A percentile compares a stretch with the other conserved stretches of the same genome.
These are phyloP conservation scores for Conopomorpha cramerella DNA, from an alignment of 1,140 invertebrate species.

Conservation along the genomic window DNA sequence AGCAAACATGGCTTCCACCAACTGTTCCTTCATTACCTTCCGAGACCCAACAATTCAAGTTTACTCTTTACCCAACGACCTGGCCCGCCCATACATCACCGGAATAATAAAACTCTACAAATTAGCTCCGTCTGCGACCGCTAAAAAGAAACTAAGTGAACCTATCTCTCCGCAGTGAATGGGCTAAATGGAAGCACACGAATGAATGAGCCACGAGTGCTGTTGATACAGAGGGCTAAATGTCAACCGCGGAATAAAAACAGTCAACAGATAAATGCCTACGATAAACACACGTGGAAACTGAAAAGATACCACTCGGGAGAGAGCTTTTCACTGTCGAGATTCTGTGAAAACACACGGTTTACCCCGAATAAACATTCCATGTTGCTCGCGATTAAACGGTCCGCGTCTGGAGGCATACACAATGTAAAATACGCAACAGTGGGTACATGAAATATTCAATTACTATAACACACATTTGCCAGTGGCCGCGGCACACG, in stretches of 20 bases:
- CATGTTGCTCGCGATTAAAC: too few species aligned
- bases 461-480: constrained; percentile 59
- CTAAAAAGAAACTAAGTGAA: constrained; percentile 60
- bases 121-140: constrained; percentile 49
- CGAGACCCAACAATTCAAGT: constrained; percentile 56
- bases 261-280: constrained; percentile 59
- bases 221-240: constrained; percentile 55
- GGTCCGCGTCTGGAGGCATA: too few species aligned
- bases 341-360: constrained; percentile 14
- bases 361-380: too few species aligned
- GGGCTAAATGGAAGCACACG: constrained; percentile 49
- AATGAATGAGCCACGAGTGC: constrained; percentile 53
- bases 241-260: constrained; percentile 57
- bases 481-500: constrained; percentile 55
- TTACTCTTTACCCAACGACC: constrained; percentile 57
- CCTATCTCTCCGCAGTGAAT: constrained; percentile 56
- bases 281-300: constrained; percentile 51
- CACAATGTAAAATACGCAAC: too few species aligned
- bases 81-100: constrained; percentile 45
- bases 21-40: constrained; percentile 56
- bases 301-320: constrained; percentile 36
- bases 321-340: constrained; percentile 27
- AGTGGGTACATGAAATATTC: constrained; percentile 61
- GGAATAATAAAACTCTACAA: constrained; percentile 59
- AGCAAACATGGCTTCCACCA: constrained; percentile 36